A percentile compares a stretch with the other conserved stretches of the same genome.
These are phyloP conservation scores for Hydrolagus colliei DNA, from an alignment of 2,797 vertebrate species.

Conservation along the genomic window DNA sequence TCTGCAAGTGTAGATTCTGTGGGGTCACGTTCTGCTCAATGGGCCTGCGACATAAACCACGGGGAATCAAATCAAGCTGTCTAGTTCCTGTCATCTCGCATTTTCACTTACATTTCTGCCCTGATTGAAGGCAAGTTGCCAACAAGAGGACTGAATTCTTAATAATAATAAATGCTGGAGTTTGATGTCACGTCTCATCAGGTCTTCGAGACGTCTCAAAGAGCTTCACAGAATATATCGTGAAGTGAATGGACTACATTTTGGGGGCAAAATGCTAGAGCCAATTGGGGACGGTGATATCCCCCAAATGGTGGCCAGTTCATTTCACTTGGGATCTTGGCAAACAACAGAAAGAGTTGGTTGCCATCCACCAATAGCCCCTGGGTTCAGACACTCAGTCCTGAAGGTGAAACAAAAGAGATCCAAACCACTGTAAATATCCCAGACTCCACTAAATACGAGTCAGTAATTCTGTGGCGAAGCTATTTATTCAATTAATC, in stretches of 20 bases:
- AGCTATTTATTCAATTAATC: neutral
- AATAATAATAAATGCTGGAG: no score
- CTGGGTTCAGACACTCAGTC: neutral
- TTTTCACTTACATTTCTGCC: neutral
- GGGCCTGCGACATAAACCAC: slow-evolving; percentile 46
- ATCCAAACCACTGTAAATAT: neutral
- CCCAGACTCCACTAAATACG: neutral
- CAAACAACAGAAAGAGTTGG: neutral
- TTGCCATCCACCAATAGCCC: neutral
- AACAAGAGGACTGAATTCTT: neutral
- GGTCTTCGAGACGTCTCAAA: no score
- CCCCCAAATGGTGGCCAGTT: neutral
- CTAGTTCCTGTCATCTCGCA: neutral
- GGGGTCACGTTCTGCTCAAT: slow-evolving; percentile 50
- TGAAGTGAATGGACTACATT: no score
- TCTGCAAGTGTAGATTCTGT: slow-evolving; percentile 43
- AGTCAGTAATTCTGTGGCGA: neutral
- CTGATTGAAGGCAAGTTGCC: neutral
- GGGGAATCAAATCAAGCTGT: neutral
- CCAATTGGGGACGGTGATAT: no score
- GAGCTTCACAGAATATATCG: no score
- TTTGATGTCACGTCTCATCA: no score
- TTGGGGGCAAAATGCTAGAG: no score
- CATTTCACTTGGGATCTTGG: neutral
- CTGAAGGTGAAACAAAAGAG: neutral